Evolutionary conservation across 2,888 invertebrate genomes (phyloP).

Genomic region (Stratiomys singularior): DNA sequence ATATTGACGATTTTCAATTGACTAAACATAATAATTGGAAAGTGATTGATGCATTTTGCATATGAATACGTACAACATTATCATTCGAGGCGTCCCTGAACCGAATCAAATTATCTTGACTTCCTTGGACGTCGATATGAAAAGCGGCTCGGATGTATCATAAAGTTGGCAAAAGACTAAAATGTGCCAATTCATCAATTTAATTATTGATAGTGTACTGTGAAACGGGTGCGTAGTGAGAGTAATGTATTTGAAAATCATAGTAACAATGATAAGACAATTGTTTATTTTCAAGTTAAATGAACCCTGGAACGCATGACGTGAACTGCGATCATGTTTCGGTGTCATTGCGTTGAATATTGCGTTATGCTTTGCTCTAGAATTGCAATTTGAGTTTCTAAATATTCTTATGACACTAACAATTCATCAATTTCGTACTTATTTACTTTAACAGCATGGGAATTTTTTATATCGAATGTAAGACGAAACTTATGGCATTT

Average conservation of each 20-base stretch:
- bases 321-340: no score
- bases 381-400: no score
- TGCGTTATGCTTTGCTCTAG: no score
- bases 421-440: no score
- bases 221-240: neutral
- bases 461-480: no score
- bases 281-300: conserved; percentile 5
- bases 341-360: no score
- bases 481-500: no score
- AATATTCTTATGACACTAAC: no score
- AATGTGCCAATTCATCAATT: neutral
- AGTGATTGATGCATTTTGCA: neutral
- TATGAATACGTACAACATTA: neutral
- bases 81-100: neutral
- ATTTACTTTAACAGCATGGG: no score
- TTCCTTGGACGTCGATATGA: neutral
- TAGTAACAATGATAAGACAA: neutral
- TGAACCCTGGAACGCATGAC: neutral
- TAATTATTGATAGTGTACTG: neutral
- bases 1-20: neutral
- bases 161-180: neutral
- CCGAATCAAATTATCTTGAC: conserved; percentile 1
- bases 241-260: neutral
- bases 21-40: neutral
- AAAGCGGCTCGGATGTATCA: neutral